Evolutionary conservation across 2,797 vertebrate species (phyloP).

Genomic region (Esox lucius): DNA sequence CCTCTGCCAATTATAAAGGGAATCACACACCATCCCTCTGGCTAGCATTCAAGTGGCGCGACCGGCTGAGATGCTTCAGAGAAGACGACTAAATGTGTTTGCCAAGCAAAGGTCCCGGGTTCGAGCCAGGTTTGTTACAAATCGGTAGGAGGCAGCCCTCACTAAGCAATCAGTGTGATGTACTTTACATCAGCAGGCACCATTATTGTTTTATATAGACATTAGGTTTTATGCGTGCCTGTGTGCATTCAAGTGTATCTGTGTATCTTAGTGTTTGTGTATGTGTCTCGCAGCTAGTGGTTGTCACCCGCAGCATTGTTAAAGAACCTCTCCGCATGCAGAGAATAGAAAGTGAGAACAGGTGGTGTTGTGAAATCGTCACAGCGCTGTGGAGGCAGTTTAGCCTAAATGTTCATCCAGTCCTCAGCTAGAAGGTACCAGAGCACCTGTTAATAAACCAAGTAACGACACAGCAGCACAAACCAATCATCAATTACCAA

Average conservation of each 20-base stretch:
- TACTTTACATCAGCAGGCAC: not conserved
- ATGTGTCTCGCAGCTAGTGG: not conserved
- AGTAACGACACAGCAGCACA: slow-evolving; percentile 50
- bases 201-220: not conserved
- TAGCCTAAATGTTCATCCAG: slow-evolving; percentile 65
- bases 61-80: not conserved
- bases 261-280: slow-evolving; percentile 3
- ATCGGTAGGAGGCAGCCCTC: no score
- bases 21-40: not conserved
- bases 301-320: not conserved
- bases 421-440: slow-evolving; percentile 62
- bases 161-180: no score
- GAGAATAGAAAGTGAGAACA: slow-evolving; percentile 47
- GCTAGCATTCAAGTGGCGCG: no score
- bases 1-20: not conserved
- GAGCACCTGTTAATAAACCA: slow-evolving; percentile 58
- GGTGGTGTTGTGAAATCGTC: slow-evolving; percentile 69
- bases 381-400: slow-evolving; percentile 56
- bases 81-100: not conserved
- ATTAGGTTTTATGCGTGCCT: not conserved
- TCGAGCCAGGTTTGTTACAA: no score
- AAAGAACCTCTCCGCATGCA: not conserved
- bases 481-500: slow-evolving; percentile 56
- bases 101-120: no score
- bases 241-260: no score